Percentiles rank a stretch among this genome's conserved stretches.
Evolutionary conservation across 2,797 vertebrate species (phyloP).

Genomic region (Mionectes olivaceus): DNA sequence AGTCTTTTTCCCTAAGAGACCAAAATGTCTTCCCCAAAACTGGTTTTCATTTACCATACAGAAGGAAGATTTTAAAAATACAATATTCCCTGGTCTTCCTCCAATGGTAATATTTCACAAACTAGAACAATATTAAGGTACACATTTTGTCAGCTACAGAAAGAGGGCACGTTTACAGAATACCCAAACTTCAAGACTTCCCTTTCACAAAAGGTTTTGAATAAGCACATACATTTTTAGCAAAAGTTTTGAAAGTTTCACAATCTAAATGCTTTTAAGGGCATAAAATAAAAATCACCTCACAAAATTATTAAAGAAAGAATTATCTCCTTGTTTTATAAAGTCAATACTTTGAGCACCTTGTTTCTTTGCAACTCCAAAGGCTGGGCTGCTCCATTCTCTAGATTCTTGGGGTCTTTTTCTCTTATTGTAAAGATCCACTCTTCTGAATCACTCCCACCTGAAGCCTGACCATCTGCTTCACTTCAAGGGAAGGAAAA

Average conservation of each 20-base stretch:
- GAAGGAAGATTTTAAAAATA: background rate
- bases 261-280: background rate
- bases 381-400: slow-evolving; percentile 83
- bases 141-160: background rate
- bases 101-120: background rate
- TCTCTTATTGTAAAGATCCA: slow-evolving; percentile 95
- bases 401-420: slow-evolving; percentile 84
- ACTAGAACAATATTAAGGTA: background rate
- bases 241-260: background rate
- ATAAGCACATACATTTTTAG: background rate
- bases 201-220: background rate
- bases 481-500: slow-evolving; percentile 78
- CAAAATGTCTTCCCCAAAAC: background rate
- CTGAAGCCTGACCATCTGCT: slow-evolving; percentile 85
- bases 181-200: background rate
- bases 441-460: slow-evolving; percentile 82
- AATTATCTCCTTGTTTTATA: background rate
- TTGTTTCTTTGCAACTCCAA: slow-evolving; percentile 84
- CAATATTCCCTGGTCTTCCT: background rate
- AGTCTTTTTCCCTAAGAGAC: background rate
- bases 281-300: background rate
- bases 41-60: background rate
- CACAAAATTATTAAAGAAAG: background rate
- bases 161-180: background rate
- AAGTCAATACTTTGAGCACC: slow-evolving; percentile 66